phyloP scores from a whole-genome alignment of 2,113 vertebrate genomes.

The Alces alces region DNA sequence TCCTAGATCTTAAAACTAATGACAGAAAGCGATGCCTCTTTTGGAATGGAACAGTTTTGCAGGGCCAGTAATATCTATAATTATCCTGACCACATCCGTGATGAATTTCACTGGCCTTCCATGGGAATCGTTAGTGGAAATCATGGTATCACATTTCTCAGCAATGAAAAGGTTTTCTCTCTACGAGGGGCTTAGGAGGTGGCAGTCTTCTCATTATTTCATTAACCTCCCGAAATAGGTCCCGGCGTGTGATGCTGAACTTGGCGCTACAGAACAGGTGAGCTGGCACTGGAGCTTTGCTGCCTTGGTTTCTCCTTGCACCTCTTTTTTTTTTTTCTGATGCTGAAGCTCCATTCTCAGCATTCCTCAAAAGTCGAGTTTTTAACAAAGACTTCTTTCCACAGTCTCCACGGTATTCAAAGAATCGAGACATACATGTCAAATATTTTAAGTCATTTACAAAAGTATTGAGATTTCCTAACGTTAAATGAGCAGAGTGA shows the following conservation, averaged over 20 bases:
- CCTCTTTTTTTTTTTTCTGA: not conserved
- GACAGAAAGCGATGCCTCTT: rapidly evolving
- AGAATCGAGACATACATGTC: conserved; percentile 38
- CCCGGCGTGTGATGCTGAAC: rapidly evolving
- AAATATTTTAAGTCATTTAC: conserved; percentile 1
- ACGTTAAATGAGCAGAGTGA: not conserved
- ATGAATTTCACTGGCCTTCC: not conserved
- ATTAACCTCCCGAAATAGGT: not conserved
- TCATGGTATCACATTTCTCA: rapidly evolving
- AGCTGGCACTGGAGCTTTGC: not conserved
- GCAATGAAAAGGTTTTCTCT: rapidly evolving
- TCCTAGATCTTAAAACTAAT: not conserved
- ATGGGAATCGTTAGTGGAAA: rapidly evolving
- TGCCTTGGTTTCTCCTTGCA: rapidly evolving
- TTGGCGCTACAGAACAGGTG: not conserved
- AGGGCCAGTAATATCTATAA: no score
- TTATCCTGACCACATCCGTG: not conserved
- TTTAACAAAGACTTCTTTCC: conserved; percentile 47
- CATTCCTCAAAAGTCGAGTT: conserved; percentile 27
- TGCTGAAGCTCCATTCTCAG: rapidly evolving
- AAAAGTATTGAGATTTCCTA: conserved; percentile 14
- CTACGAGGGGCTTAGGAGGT: not conserved
- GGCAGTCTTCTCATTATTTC: not conserved
- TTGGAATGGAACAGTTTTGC: not conserved
- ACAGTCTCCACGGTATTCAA: not conserved